A percentile compares a stretch with the other conserved stretches of the same genome.
phyloP scores from a whole-genome alignment of 2,888 invertebrate genomes.

The Coelopa pilipes region DNA sequence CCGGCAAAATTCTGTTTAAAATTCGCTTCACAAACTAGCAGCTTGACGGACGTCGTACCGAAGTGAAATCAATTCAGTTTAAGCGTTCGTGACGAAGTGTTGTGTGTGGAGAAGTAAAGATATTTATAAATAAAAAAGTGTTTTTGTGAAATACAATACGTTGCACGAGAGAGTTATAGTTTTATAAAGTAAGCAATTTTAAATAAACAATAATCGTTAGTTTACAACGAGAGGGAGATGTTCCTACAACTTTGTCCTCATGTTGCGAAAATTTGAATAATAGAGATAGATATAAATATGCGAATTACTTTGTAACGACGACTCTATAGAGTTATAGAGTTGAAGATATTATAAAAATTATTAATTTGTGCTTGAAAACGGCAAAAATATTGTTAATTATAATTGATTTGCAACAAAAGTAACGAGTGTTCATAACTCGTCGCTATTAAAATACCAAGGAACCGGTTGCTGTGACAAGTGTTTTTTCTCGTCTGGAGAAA shows the following conservation, averaged over 20 bases:
- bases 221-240: too few relatives aligned
- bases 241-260: too few relatives aligned
- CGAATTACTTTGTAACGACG: too few relatives aligned
- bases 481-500: neutral
- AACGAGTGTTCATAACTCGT: neutral
- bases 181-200: neutral
- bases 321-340: too few relatives aligned
- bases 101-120: neutral
- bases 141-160: neutral
- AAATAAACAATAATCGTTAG: neutral
- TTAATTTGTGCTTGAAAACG: too few relatives aligned
- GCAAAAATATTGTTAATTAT: too few relatives aligned
- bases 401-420: neutral
- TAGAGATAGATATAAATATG: too few relatives aligned
- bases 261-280: too few relatives aligned
- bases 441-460: neutral
- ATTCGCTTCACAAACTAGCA: conserved; percentile 5
- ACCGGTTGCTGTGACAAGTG: conserved; percentile 10
- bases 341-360: too few relatives aligned
- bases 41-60: neutral
- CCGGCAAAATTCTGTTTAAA: conserved; percentile 1
- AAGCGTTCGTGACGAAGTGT: neutral
- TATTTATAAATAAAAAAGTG: neutral
- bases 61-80: conserved; percentile 2
- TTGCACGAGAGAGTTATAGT: conserved; percentile 8